These are phyloP conservation scores for Monodelphis domestica DNA, from an alignment of 2,797 vertebrate genomes.

Conservation along the genomic window DNA sequence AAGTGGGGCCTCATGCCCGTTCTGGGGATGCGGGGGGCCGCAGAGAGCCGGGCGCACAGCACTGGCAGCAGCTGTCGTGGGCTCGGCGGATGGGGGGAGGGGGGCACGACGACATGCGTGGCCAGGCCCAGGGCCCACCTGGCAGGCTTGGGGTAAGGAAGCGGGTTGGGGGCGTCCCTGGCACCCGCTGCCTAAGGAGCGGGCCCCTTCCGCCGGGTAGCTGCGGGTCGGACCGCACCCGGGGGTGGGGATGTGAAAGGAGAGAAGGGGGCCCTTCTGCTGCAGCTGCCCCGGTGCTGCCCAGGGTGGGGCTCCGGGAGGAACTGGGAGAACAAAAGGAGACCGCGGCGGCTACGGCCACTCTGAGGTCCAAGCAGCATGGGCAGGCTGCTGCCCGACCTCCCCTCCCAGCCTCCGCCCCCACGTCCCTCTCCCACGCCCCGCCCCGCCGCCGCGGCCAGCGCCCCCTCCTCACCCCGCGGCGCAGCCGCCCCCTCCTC, in stretches of 20 bases:
- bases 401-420: slow-evolving; percentile 54
- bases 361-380: slow-evolving; percentile 77
- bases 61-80: slow-evolving; percentile 74
- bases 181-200: slow-evolving; percentile 68
- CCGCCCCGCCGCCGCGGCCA: slow-evolving; percentile 40
- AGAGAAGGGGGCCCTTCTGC: slow-evolving; percentile 30
- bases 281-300: slow-evolving; percentile 65
- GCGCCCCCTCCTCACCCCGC: neutral
- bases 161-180: slow-evolving; percentile 72
- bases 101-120: slow-evolving; percentile 73
- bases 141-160: slow-evolving; percentile 80
- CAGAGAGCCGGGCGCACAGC: slow-evolving; percentile 71
- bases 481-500: neutral
- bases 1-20: slow-evolving; percentile 42
- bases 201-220: slow-evolving; percentile 72
- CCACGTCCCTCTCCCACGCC: slow-evolving; percentile 67
- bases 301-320: slow-evolving; percentile 67
- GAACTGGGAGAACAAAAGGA: slow-evolving; percentile 73
- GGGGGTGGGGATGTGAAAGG: slow-evolving; percentile 38
- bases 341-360: slow-evolving; percentile 50
- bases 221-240: slow-evolving; percentile 42
- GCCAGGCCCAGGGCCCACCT: slow-evolving; percentile 71
- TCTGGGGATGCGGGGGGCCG: slow-evolving; percentile 63
- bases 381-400: slow-evolving; percentile 72
- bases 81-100: slow-evolving; percentile 67